Base-by-base conservation (phyloP, 2,797 vertebrate species). In the Pterois miles region DNA sequence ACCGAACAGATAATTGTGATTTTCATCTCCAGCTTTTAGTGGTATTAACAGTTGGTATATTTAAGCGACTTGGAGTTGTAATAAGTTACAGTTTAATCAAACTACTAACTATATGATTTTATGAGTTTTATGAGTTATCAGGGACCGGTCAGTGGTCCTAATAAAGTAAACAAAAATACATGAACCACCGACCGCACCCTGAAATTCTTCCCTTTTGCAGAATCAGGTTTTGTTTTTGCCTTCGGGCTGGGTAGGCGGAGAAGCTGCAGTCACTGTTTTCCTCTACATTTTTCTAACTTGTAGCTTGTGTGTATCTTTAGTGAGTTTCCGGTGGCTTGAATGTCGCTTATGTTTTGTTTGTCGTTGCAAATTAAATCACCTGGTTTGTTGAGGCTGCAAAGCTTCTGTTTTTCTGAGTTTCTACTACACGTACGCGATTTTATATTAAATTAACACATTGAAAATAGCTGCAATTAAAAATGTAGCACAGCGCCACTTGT, bases 111-210 rank as follows among this genome's bases (percentile, higher is more conserved):
- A 18, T 6, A 13, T 18, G 3, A 23, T 20, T n/a, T 53, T 20
- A 1, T n/a, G n/a, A n/a, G n/a, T n/a, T n/a, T n/a, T n/a, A n/a
- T n/a, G n/a, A n/a, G n/a, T n/a, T n/a, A 16, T 0, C 8, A 1
- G 8, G 6, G 18, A 5, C 8, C 4, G 6, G 8, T 7, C 33
- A 48, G 53, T 53, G n/a, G 0, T 48, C 4, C 56, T 27, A 0
- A 23, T 1, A 22, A 0, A 4, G 43, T 8, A 60, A 59, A 64
- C 9, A 31, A 11, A 6, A 66, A 53, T 40, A 34, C 14, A 59
- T 57, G 2, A 50, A 58, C 36, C 0, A n/a, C 5, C 6, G 58
- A 79, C 82, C 83, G 36, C 87, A 57, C 86, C 89, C 82, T 75
- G 63, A 76, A 60, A 63, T 56, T 23, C 40, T 73, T 81, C 27